Percentiles rank a stretch among this genome's conserved stretches.
Conservation (phyloP, 92 coral and sea anemone genomes). For the Galaxea fascicularis region DNA sequence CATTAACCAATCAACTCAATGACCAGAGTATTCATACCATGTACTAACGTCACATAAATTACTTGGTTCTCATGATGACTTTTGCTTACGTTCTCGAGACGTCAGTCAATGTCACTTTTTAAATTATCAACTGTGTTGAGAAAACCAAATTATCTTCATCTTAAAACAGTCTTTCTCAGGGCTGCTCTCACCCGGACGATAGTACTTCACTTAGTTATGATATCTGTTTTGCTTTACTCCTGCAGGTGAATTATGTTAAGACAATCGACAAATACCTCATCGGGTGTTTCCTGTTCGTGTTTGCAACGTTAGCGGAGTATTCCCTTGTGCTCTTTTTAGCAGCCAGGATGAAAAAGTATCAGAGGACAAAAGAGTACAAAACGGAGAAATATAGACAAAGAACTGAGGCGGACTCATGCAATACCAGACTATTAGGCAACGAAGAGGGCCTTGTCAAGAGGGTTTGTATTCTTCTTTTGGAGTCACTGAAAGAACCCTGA, state of each 20-base stretch:
- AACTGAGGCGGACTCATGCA: conserved; percentile 12
- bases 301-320: conserved; percentile 90
- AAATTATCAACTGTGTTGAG: no score
- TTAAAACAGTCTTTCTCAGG: no score
- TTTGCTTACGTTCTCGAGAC: no score
- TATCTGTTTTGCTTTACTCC: neutral
- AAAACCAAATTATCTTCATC: no score
- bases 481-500: no score
- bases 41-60: no score
- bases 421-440: neutral
- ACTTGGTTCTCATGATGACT: no score
- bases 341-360: conserved; percentile 60
- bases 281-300: conserved; percentile 96
- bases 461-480: neutral
- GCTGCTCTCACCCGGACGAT: no score
- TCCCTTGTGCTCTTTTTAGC: conserved; percentile 84
- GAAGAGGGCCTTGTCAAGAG: conserved; percentile 7
- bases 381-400: conserved; percentile 21
- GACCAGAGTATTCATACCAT: no score
- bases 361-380: conserved; percentile 42
- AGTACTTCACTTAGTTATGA: no score
- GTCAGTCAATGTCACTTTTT: no score
- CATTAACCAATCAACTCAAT: no score
- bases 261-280: conserved; percentile 95
- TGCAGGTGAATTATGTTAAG: conserved; percentile 96